A percentile compares a stretch with the other conserved stretches of the same genome.
Evolutionary conservation across 2,113 vertebrate species (phyloP).

Genomic region (Brachirus orientalis): DNA sequence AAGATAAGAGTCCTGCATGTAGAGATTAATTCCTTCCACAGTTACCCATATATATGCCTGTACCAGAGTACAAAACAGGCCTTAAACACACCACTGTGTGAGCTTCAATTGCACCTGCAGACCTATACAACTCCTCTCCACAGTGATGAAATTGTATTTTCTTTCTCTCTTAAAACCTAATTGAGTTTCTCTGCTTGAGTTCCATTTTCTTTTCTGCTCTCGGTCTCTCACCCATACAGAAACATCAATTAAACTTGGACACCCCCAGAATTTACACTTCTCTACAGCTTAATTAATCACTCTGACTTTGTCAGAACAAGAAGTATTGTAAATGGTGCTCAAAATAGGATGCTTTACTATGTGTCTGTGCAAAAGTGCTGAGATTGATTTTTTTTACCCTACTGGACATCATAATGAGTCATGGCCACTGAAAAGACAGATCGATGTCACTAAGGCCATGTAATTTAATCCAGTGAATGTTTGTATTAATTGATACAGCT

Average conservation of each 20-base stretch:
- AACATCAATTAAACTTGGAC: constrained; percentile 57
- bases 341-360: constrained; percentile 21
- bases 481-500: constrained; percentile 7
- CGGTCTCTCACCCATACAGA: constrained; percentile 36
- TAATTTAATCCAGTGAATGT: background rate
- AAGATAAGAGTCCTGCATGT: too few relatives aligned
- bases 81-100: background rate
- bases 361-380: background rate
- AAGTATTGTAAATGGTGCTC: constrained; percentile 27
- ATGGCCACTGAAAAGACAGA: background rate
- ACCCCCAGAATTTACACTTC: constrained; percentile 43
- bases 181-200: constrained; percentile 45
- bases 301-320: constrained; percentile 36
- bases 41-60: too few relatives aligned
- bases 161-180: constrained; percentile 32
- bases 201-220: constrained; percentile 28
- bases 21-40: too few relatives aligned
- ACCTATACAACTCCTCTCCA: constrained; percentile 13
- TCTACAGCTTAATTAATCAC: constrained; percentile 48
- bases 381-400: background rate
- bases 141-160: constrained; percentile 37
- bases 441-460: background rate
- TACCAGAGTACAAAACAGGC: background rate
- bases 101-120: constrained; percentile 22
- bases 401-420: too few relatives aligned